Evolutionary conservation across 2,113 vertebrate genomes (phyloP).

Genomic region (Propithecus coquereli): DNA sequence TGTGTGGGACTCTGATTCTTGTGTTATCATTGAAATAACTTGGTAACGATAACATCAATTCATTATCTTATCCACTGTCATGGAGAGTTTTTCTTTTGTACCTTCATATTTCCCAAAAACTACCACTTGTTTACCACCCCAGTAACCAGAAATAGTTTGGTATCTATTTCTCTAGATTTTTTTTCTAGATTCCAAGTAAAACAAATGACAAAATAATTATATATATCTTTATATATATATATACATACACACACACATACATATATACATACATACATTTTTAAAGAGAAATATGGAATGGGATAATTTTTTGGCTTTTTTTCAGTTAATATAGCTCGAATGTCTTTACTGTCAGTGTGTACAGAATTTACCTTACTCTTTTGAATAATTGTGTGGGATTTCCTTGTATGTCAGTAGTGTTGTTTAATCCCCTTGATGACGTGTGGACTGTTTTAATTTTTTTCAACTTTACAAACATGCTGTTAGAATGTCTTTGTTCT

Average conservation of each 20-base stretch:
- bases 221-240: background rate
- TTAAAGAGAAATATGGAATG: background rate
- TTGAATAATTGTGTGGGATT: conserved; percentile 2
- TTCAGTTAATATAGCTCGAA: background rate
- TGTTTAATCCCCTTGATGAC: background rate
- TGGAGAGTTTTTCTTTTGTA: background rate
- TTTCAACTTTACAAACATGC: background rate
- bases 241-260: too few species aligned
- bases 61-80: background rate
- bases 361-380: conserved; percentile 17
- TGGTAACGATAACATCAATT: background rate
- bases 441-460: background rate
- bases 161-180: background rate
- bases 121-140: background rate
- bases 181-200: background rate
- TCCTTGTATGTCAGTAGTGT: background rate
- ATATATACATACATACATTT: background rate
- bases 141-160: background rate
- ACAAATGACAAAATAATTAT: background rate
- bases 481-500: conserved; percentile 32
- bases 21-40: background rate
- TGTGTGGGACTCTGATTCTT: background rate
- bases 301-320: background rate
- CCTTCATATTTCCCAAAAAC: background rate
- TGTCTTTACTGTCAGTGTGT: background rate